Base-by-base conservation (phyloP, 2,888 invertebrate species). In the Lasioglossum figueresi region DNA sequence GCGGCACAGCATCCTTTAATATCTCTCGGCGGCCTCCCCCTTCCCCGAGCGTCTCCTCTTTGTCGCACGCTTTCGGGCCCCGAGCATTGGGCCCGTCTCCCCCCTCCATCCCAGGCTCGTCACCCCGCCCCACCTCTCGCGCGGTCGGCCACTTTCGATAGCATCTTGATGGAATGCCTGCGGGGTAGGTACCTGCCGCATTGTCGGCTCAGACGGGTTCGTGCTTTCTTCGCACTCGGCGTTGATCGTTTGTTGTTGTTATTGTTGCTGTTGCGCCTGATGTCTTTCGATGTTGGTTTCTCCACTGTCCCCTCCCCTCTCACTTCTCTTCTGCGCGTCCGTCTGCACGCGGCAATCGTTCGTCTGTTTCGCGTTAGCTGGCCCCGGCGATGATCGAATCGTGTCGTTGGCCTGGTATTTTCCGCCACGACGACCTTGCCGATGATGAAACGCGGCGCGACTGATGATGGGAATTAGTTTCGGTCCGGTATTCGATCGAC, bases 111-210 rank as follows among this genome's bases (percentile, higher is more conserved):
- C 10, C 19, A 6, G 3, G 68, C 68, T 31, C 16, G 34, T 19
- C 34, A 16, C 74, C 48, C 68, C 48, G n/a, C 27, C 68, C 66
- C 27, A 0, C 45, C 27, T 4, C 45, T 72, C 59, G 27, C 63
- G 48, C 23, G 59, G 27, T 48, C 68, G 68, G 34, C 66, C 76
- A 66, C 76, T 48, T 45, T 78, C 82, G 59, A 66, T 93, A 94
- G 91, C 92, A 94, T 94, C 94, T 94, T 94, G 94, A 94, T 93
- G 94, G 94, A 94, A 94, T 94, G 94, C 92, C 93, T 91, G 92
- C 90, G 89, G 93, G 93, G 91, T 92, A 91, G 93, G 93, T 93
- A 93, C 93, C 93, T 93, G 93, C 93, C 91, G 94, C 92, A 93
- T 93, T 93, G 94, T 94, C 93, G 93, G 92, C 89, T 89, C 86